Evolutionary conservation across 92 coral and sea anemone species (phyloP).

Genomic region (Siderastrea siderea): DNA sequence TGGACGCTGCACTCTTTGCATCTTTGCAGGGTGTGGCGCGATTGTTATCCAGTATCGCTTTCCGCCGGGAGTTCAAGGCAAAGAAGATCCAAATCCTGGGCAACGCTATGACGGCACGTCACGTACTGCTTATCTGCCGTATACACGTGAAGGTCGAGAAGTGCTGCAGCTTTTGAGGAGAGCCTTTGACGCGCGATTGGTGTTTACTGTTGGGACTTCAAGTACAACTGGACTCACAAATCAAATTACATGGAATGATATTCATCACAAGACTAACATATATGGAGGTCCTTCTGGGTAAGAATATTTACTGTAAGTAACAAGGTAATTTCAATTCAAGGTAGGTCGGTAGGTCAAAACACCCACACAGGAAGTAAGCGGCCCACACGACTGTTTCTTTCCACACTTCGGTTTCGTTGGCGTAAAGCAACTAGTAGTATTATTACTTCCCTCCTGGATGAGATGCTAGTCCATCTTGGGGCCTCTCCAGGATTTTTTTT

Average conservation of each 20-base stretch:
- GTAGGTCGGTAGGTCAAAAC: no score
- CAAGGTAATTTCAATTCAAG: neutral
- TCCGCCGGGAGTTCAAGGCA: constrained; percentile 54
- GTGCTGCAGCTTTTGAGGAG: constrained; percentile 73
- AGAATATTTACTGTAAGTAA: neutral
- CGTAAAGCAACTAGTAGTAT: no score
- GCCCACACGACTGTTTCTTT: no score
- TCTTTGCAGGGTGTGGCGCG: constrained; percentile 27
- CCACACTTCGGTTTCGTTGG: no score
- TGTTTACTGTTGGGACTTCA: constrained; percentile 84
- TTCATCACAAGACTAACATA: constrained; percentile 81
- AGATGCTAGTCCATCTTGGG: no score
- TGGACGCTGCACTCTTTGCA: no score
- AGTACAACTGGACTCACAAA: constrained; percentile 56
- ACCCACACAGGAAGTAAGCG: no score
- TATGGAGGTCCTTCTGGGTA: constrained; percentile 79
- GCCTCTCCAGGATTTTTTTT: no score
- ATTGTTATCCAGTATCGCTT: constrained; percentile 52
- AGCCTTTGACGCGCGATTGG: constrained; percentile 85
- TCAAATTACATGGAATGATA: constrained; percentile 86
- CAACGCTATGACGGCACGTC: constrained; percentile 54
- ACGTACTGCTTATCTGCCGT: constrained; percentile 78
- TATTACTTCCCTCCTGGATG: no score
- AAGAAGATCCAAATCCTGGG: constrained; percentile 86
- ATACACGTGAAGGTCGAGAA: constrained; percentile 68